Base-by-base conservation (phyloP, 2,888 invertebrate species). In the Sceliomorpha sp. region DNA sequence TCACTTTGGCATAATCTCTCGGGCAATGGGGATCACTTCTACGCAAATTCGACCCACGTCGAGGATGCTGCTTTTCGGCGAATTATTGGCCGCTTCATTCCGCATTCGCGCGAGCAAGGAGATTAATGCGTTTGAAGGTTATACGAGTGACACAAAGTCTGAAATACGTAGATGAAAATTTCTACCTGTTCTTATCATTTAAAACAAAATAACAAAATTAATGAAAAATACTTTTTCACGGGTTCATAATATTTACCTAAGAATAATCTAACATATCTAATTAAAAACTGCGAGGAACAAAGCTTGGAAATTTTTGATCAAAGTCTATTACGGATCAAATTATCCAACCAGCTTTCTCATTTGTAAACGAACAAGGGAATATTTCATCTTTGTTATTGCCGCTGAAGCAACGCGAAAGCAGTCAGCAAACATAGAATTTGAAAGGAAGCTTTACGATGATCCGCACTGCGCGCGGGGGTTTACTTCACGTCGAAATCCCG, bases 401-500 rank as follows among this genome's bases (percentile, higher is more conserved):
- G 8, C n/a, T 29, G 29, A 14, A 14, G 15, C 15, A 14, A 14
- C 7, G 15, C 8, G 27, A 12, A 44, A 32, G 32, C 17, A 17
- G 13, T 34, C 26, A 26, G 36, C 48, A 48, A 36, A 48, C 26
- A 7, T 40, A 10, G 13, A 34, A 44, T 59, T 48, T 59, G 17
- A 27, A 32, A 34, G 34, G 26, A 42, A 39, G 45, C 39, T 62
- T 53, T 51, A 39, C 34, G 29, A 24, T 31, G 44, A 51, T 50
- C 51, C 51, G 44, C 26, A 62, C 31, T 14, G 24, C 20, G 26
- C 17, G 34, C 13, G 9, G 58, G 31, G 17, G n/a, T n/a, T 34
- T 76, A 76, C 81, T 80, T 77, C 80, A 84, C 83, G 79, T 83
- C 81, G 84, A 83, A 83, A 87, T 87, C 84, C 85, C 81, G 82